Base-by-base conservation (phyloP, 2,888 invertebrate species). In the Hydriomena furcata region DNA sequence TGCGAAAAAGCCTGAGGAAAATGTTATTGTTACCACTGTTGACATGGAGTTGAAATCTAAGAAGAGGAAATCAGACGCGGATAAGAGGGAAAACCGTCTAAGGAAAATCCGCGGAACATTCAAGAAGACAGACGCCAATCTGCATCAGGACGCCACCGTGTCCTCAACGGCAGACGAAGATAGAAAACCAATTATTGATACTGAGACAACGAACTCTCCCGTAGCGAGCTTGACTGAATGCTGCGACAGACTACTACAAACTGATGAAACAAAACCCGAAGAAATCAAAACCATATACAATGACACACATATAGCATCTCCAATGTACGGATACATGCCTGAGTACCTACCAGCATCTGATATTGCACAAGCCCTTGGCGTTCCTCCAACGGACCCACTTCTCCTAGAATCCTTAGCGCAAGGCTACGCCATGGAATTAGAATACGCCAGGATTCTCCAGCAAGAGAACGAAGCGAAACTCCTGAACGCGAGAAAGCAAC, bases 381-480 rank as follows among this genome's bases (percentile, higher is more conserved):
- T 91, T 0, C 84, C 85, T 4, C 80, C 89, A 5, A 79, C 88
- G 0, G 91, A 91, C 59, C 91, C 91, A 0, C 60, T 91, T 31
- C 76, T 91, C n/a, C 65, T 90, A 0, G 91, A 91, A 73, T 91
- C 91, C 0, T 58, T 91, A 58, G 91, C 91, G 0, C 91, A 91
- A 76, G 90, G 90, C 5, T 91, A 93, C 65, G 91, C 94, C 0
- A 91, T 94, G 91, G 94, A 94, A 61, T 75, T 93, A 28, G 94
- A 94, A 71, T 94, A 94, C 70, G 93, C 93, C 0, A 91, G 94
- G 55, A 93, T 94, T 37, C 75, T 94, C 36, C 93, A 92, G 25
- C 94, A 94, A 78, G 94, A 94, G 66, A 94, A 94, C 54, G 94
- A 94, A 67, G 89, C 93, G 0, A 94, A 94, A 69, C 80, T 93